Base-by-base conservation (phyloP, 1,140 invertebrate species). In the Diabrotica virgifera region DNA sequence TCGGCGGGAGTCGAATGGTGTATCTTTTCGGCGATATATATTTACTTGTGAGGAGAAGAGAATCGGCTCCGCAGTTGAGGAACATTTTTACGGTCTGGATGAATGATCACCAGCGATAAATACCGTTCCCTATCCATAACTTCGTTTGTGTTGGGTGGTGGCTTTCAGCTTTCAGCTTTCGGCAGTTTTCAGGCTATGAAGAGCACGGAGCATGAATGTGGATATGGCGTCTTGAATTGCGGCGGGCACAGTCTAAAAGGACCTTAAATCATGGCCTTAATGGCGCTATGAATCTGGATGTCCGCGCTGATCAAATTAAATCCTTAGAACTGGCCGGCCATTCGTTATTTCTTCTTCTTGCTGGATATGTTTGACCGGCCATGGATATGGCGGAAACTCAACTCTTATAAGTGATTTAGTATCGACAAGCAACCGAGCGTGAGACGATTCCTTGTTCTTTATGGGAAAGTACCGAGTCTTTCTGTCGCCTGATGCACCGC, bases 301-400 rank as follows among this genome's bases (percentile, higher is more conserved):
- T 78, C 77, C 77, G 72, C 75, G 73, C 72, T 76, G 78, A 79
- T 79, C 78, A 79, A 79, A 79, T 79, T 79, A 78, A 79, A 79
- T 78, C 75, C 76, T 73, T 71, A 71, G 73, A 75, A 76, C 73
- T 74, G 67, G 67, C 62, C 70, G 67, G 72, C 74, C 63, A 76
- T 76, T 72, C 69, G 74, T 74, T 76, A 74, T 66, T 64, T 64
- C 64, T 65, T 69, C 72, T 69, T 68, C 69, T 66, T 63, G 54
- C 65, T 46, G 40, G 40, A 46, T 63, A 63, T 70, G 73, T 74
- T 74, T 74, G 73, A 74, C 68, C 73, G 71, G 69, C 67, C 63
- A 72, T 66, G 71, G 69, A 65, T 60, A 72, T 66, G 63, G 66
- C 68, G 63, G 63, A 66, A 66, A 65, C 66, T 65, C 59, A 57